Evolutionary conservation across 2,888 invertebrate species (phyloP), one percentile per base, ranked within the genome.

Genomic region (Tenthredo distinguenda): DNA sequence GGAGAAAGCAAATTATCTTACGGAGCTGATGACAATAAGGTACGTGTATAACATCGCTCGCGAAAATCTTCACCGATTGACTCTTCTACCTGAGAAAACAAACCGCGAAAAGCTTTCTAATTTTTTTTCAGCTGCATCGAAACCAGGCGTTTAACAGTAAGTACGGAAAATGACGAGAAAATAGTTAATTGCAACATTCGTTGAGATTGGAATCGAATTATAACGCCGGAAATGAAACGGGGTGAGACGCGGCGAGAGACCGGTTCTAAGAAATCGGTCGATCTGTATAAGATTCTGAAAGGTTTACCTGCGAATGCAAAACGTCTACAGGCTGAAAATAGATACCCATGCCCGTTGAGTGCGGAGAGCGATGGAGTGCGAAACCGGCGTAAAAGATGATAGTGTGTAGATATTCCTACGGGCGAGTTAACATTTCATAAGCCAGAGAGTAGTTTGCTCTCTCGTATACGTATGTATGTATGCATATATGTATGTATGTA

Each of bases 381-480:
- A 81, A 81, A 62, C 40, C 37, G 62, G 43, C n/a, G 62, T 81
- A 62, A 81, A 81, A 50, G 81, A 81, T 81, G 81, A 81, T 81
- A 81, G 50, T n/a, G 81, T 62, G 62, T 81, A 81, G 81, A 62
- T 81, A 81, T 81, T 81, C 58, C 81, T 62, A 31, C 47, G 58
- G 81, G n/a, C 37, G 81, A 62, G 81, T 81, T 62, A 81, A 62
- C 81, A 81, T 81, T 81, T 81, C 81, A 81, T 81, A 81, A 81
- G 62, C 58, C 37, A 10, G 72, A n/a, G 34, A 21, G 10, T 43
- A 74, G 40, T 21, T 74, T 21, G 31, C 68, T 34, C 68, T 34
- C 68, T 68, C 1, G 12, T 74, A 43, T 74, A 40, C 43, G 34
- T 26, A 62, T 21, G 62, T 65, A 26, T 3, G 26, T 12, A 40